Base-by-base conservation (phyloP, 2,888 invertebrate species). In the Aelia acuminata region DNA sequence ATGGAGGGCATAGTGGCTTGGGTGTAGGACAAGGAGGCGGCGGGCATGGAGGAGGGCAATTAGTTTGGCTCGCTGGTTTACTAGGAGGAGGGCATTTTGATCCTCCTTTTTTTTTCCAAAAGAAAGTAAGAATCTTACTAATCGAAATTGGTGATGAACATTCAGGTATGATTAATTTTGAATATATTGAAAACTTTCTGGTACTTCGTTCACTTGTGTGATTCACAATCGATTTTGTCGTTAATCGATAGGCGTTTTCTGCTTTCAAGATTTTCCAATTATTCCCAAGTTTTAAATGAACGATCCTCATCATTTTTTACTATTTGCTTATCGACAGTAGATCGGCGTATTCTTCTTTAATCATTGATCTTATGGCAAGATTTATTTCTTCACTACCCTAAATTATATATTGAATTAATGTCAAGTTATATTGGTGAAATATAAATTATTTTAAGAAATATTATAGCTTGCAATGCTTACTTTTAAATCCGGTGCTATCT, bases 41-140 rank as follows among this genome's bases (percentile, higher is more conserved):
- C 3, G 31, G 8, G n/a, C 11, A 7, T 5, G 75, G 70, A 22
- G 70, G 70, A 7, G 35, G 35, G 15, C 70, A 75, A 35, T 31
- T 31, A 70, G 49, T 15, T 47, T 47, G n/a, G 10, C 43, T 7
- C 10, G 4, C 43, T 43, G 43, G 43, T 43, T 43, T 43, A n/a
- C n/a, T 47, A 49, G 70, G 75, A 75, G 75, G 75, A 3, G 75
- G 75, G 39, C 75, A 75, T 57, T 57, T 53, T 53, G 8, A 26
- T 53, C n/a, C 49, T 53, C 11, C 15, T 26, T 63, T 70, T 70
- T 70, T 70, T 20, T 35, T 35, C 63, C 63, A 70, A 18, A 70
- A 70, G 31, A 70, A 70, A 35, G 31, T 18, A 20, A 3, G 10
- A 35, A 35, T 70, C 15, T 35, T 0, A 22, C 35, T 35, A 35